A percentile compares a stretch with the other conserved stretches of the same genome.
phyloP scores from a whole-genome alignment of 2,888 invertebrate species.

The Sinopyrophorus schimmeli region DNA sequence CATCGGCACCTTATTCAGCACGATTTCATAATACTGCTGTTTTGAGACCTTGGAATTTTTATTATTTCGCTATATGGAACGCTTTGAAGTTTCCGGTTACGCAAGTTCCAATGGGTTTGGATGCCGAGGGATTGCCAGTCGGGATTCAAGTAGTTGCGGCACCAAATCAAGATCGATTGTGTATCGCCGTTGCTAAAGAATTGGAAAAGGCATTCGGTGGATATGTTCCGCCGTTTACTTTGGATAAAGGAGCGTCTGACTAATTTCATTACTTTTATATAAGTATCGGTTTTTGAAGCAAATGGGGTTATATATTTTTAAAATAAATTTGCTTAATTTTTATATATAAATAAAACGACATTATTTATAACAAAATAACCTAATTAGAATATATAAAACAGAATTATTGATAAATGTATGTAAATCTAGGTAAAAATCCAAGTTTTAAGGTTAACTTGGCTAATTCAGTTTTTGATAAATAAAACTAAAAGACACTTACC shows the following conservation, averaged over 20 bases:
- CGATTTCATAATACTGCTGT: slow-evolving; percentile 81
- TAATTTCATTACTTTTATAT: too few relatives aligned
- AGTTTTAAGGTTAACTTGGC: too few relatives aligned
- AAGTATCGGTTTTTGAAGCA: too few relatives aligned
- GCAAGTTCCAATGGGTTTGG: slow-evolving; percentile 81
- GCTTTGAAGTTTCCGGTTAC: slow-evolving; percentile 80
- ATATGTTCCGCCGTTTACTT: slow-evolving; percentile 62
- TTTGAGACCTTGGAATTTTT: slow-evolving; percentile 79
- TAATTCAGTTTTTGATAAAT: too few relatives aligned
- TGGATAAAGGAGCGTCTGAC: slow-evolving; percentile 1
- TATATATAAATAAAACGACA: too few relatives aligned
- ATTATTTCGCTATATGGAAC: slow-evolving; percentile 85
- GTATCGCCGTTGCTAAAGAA: slow-evolving; percentile 73
- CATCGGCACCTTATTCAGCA: slow-evolving; percentile 77
- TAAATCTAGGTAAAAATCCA: too few relatives aligned
- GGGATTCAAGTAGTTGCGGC: slow-evolving; percentile 80
- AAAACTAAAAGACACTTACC: too few relatives aligned
- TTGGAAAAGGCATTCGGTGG: slow-evolving; percentile 73
- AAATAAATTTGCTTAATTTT: too few relatives aligned
- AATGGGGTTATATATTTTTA: too few relatives aligned
- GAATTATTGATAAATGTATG: too few relatives aligned
- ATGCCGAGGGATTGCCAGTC: slow-evolving; percentile 70
- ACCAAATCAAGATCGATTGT: slow-evolving; percentile 70
- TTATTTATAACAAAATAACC: too few relatives aligned
- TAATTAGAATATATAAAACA: too few relatives aligned